Evolutionary conservation across 2,113 vertebrate genomes (phyloP).

Genomic region (Cinclus mexicanus): DNA sequence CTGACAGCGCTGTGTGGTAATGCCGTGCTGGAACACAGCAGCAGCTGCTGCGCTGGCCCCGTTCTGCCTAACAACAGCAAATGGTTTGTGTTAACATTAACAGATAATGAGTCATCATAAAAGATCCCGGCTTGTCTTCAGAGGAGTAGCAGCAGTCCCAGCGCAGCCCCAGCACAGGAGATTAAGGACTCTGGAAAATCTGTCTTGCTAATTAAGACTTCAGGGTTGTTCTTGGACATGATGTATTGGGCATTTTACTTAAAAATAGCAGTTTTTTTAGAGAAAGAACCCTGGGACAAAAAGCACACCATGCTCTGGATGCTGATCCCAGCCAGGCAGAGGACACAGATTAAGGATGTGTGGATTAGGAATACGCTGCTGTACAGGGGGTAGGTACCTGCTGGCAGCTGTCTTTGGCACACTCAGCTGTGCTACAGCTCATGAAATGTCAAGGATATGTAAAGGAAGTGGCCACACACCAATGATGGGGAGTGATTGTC

Average conservation of each 20-base stretch:
- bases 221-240: neutral
- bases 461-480: neutral
- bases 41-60: neutral
- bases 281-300: neutral
- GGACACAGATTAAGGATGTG: rapidly evolving
- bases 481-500: neutral
- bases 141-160: slow-evolving; percentile 18
- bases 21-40: neutral
- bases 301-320: rapidly evolving
- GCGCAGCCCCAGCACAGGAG: neutral
- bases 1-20: neutral
- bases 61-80: slow-evolving; percentile 55
- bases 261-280: neutral
- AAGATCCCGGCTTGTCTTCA: neutral
- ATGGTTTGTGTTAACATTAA: slow-evolving; percentile 37
- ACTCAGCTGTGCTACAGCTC: rapidly evolving
- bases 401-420: neutral
- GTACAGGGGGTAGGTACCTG: neutral
- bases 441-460: rapidly evolving
- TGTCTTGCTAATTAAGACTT: slow-evolving; percentile 30
- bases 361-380: rapidly evolving
- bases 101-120: slow-evolving; percentile 55
- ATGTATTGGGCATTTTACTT: neutral
- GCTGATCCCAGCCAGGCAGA: neutral
- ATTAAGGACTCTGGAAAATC: slow-evolving; percentile 45